A percentile compares a stretch with the other conserved stretches of the same genome.
Conservation (phyloP, 2,888 invertebrate species). For the Euclidia mi region DNA sequence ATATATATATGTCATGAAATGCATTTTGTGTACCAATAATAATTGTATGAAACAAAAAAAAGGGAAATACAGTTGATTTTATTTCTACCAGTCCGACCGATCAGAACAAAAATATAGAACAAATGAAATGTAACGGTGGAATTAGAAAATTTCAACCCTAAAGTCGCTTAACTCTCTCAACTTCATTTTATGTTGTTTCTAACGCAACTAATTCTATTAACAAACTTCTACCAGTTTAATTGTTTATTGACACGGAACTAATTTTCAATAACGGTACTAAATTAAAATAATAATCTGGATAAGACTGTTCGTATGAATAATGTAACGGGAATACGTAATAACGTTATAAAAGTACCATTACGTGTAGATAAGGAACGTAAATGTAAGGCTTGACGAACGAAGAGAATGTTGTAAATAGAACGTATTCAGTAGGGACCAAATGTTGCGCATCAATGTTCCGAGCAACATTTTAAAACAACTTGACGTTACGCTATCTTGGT, state of each 20-base stretch:
- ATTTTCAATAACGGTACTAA: constrained; percentile 56
- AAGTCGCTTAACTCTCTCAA: constrained; percentile 18
- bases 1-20: no score
- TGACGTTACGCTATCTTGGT: constrained; percentile 9
- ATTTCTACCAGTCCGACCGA: constrained; percentile 24
- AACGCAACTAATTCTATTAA: no score
- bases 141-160: constrained; percentile 26
- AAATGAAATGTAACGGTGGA: constrained; percentile 24
- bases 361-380: constrained; percentile 47
- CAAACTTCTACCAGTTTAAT: constrained; percentile 34
- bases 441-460: constrained; percentile 39
- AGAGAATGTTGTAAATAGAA: constrained; percentile 41
- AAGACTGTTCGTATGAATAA: constrained; percentile 72
- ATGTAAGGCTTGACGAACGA: constrained; percentile 42
- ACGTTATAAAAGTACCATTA: constrained; percentile 53
- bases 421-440: constrained; percentile 42
- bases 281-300: constrained; percentile 61
- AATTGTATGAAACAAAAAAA: not conserved
- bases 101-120: constrained; percentile 14
- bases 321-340: constrained; percentile 75
- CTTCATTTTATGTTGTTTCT: constrained; percentile 19
- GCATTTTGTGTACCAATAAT: no score
- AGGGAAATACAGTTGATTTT: constrained; percentile 36
- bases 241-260: constrained; percentile 53
- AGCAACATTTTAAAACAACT: constrained; percentile 16